Evolutionary conservation across 2,113 vertebrate genomes (phyloP).

Genomic region (Hyperopisus bebe): DNA sequence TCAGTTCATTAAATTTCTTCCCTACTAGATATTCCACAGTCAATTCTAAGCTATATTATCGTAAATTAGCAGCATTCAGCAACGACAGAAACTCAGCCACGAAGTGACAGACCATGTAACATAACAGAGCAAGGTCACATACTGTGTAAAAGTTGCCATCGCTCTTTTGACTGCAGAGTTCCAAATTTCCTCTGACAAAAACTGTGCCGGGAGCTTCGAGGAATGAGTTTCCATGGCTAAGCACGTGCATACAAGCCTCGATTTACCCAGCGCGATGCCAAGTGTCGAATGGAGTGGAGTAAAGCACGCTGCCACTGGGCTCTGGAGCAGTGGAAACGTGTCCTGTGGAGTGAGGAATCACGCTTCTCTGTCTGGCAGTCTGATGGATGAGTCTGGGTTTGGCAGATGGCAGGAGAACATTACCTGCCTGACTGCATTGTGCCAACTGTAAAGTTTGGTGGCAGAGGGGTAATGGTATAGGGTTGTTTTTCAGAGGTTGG

Average conservation of each 20-base stretch:
- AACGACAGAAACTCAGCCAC: no score
- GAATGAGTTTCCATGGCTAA: neutral
- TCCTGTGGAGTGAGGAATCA: neutral
- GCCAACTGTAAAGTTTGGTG: neutral
- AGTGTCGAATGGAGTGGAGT: neutral
- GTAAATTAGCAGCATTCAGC: no score
- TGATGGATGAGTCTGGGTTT: neutral
- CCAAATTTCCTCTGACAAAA: neutral
- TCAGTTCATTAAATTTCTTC: no score
- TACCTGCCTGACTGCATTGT: neutral
- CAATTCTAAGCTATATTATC: no score
- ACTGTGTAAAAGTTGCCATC: neutral
- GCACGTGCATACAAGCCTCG: neutral
- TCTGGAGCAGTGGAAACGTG: neutral
- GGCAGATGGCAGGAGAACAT: neutral
- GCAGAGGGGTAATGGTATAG: neutral
- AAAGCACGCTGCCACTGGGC: neutral
- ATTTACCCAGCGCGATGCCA: neutral
- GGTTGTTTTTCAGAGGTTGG: neutral
- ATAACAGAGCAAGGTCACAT: neutral
- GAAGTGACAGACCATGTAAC: no score
- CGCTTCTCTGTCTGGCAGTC: neutral
- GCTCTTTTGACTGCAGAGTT: neutral
- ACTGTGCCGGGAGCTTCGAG: neutral
- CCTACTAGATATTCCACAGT: no score